Conservation (phyloP, 2,113 vertebrate genomes). For the Parus major region DNA sequence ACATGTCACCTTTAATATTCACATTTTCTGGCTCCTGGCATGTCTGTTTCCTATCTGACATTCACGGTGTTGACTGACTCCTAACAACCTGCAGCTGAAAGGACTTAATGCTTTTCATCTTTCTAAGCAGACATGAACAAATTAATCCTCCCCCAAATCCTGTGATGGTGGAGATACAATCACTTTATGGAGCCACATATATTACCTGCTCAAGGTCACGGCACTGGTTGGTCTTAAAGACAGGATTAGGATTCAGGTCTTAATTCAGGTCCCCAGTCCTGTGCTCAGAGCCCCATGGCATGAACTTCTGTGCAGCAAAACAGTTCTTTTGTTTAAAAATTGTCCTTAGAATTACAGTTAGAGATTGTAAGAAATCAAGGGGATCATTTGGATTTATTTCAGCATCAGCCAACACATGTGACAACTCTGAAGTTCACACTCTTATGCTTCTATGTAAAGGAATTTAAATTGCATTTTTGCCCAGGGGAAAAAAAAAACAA, state of each 20-base stretch:
- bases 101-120: neutral
- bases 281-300: neutral
- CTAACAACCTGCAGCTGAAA: neutral
- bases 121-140: neutral
- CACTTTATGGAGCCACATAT: neutral
- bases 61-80: neutral
- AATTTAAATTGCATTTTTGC: neutral
- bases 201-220: neutral
- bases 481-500: neutral
- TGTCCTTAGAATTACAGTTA: neutral
- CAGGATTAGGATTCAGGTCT: neutral
- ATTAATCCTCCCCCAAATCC: neutral
- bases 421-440: neutral
- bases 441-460: neutral
- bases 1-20: neutral
- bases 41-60: neutral
- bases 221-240: fast-evolving
- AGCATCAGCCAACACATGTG: neutral
- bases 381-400: neutral
- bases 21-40: neutral
- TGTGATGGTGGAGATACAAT: neutral
- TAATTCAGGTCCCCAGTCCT: neutral
- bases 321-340: neutral
- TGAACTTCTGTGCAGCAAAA: neutral
- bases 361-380: neutral